These are phyloP conservation scores for Microplitis manilae DNA, from an alignment of 2,888 invertebrate species.

Conservation along the genomic window DNA sequence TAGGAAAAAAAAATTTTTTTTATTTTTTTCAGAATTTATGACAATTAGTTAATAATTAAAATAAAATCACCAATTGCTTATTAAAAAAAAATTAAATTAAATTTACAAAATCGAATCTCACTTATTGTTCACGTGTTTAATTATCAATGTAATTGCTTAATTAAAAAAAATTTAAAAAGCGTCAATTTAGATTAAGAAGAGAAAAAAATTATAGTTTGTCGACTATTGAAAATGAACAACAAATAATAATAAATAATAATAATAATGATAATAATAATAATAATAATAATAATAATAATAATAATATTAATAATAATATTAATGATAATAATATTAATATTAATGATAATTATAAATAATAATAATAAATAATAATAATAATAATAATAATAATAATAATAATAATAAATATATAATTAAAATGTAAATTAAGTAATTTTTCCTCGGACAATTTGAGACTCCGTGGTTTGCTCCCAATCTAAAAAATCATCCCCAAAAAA, in stretches of 20 bases:
- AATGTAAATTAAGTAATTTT: constrained; percentile 9
- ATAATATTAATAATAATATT: not conserved
- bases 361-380: constrained; percentile 8
- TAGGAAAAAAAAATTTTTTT: too few species aligned
- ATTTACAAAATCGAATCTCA: not conserved
- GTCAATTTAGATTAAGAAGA: not conserved
- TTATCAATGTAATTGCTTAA: not conserved
- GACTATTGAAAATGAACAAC: not conserved
- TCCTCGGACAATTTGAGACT: constrained; percentile 22
- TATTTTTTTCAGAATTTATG: not conserved
- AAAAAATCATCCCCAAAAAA: constrained; percentile 16
- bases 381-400: constrained; percentile 4
- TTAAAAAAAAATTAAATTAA: not conserved
- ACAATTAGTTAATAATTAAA: not conserved
- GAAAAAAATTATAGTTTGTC: constrained; percentile 1
- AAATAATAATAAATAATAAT: constrained; percentile 4
- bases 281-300: constrained; percentile 3
- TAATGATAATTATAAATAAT: not conserved
- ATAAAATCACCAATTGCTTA: not conserved
- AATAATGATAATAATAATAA: not conserved
- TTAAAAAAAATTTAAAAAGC: not conserved
- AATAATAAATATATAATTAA: not conserved
- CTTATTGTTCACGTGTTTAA: not conserved
- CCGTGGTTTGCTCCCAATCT: constrained; percentile 13
- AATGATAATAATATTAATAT: too few species aligned